Conservation (phyloP, 2,888 invertebrate genomes). For the Melanargia galathea region DNA sequence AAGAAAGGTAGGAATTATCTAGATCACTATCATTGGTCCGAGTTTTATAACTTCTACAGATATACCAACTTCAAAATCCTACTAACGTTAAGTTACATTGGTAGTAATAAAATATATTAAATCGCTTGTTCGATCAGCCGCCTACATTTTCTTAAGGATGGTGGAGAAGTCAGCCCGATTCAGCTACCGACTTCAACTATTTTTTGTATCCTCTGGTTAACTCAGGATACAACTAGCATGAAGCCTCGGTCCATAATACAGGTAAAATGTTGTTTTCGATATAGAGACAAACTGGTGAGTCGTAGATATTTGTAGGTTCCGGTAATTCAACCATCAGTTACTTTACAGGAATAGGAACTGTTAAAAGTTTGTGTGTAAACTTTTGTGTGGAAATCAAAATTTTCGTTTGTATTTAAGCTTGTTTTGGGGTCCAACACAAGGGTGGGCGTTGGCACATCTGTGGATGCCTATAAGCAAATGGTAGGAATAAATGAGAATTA, state of each 20-base stretch:
- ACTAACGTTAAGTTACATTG: background rate
- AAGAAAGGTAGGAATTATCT: constrained; percentile 35
- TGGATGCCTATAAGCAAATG: constrained; percentile 35
- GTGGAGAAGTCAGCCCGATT: background rate
- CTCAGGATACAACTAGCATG: too few species aligned
- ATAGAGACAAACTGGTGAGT: background rate
- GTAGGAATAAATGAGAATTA: constrained; percentile 40
- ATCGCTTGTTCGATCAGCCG: background rate
- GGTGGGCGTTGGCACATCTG: constrained; percentile 20
- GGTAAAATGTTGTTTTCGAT: too few species aligned
- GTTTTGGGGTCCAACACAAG: background rate
- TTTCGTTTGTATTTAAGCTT: background rate
- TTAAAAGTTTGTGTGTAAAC: background rate
- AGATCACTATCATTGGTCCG: constrained; percentile 34
- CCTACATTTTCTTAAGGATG: background rate
- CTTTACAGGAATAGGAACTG: too few species aligned
- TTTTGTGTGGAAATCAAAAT: too few species aligned
- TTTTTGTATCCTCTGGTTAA: too few species aligned
- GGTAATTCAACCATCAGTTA: background rate
- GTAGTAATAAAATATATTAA: background rate
- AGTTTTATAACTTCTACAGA: constrained; percentile 5
- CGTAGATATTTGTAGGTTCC: background rate
- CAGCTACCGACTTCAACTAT: background rate
- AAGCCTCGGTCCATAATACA: too few species aligned
- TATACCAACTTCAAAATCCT: background rate